phyloP scores from a whole-genome alignment of 2,113 vertebrate species.

The Sinocyclocheilus maitianheensis region DNA sequence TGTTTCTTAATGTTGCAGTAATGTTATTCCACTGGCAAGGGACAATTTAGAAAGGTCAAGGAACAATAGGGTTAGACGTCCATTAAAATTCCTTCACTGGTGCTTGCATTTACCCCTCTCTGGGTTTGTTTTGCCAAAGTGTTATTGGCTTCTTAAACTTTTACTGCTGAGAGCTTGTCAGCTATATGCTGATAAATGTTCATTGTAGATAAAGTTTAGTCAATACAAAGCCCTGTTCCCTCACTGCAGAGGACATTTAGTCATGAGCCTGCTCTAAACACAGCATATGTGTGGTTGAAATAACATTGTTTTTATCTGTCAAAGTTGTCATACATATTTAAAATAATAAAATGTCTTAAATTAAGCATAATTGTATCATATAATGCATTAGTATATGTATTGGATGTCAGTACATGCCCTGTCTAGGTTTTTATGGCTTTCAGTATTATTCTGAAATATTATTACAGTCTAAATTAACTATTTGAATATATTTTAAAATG shows the following conservation, averaged over 20 bases:
- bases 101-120: slow-evolving; percentile 2
- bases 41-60: slow-evolving; percentile 49
- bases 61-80: slow-evolving; percentile 37
- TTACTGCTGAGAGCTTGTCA: neutral
- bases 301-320: neutral
- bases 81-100: slow-evolving; percentile 46
- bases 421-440: neutral
- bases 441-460: neutral
- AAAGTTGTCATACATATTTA: neutral
- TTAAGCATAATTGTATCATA: neutral
- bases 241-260: neutral
- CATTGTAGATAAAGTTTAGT: neutral
- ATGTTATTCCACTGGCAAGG: neutral
- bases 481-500: neutral
- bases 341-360: neutral
- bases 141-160: slow-evolving; percentile 24
- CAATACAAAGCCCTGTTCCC: neutral
- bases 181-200: neutral
- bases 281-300: neutral
- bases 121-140: slow-evolving; percentile 31
- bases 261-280: neutral
- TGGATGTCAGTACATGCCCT: neutral
- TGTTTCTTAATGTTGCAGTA: slow-evolving; percentile 3
- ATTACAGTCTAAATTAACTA: neutral
- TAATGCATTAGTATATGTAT: neutral